These are phyloP conservation scores for Apostichopus californicus DNA, from an alignment of 35 echinoderm and acorn worm genomes.

Conservation along the genomic window DNA sequence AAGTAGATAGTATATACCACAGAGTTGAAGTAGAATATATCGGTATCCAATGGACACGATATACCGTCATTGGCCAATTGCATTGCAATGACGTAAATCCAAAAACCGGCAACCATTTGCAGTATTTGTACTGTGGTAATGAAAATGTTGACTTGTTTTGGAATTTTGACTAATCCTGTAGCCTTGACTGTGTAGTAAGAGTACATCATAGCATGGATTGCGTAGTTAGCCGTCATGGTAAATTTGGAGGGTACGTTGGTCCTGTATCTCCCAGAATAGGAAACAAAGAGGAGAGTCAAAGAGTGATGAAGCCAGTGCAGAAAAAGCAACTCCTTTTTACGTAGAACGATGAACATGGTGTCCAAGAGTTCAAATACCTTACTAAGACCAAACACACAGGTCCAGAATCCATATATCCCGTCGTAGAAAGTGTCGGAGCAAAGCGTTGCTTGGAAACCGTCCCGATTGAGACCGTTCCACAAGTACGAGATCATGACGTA, in stretches of 20 bases:
- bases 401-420: not conserved
- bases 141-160: constrained; percentile 17
- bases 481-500: not conserved
- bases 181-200: constrained; percentile 29
- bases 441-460: not conserved
- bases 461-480: not conserved
- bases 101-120: constrained; percentile 21
- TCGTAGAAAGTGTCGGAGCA: not conserved
- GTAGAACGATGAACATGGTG: not conserved
- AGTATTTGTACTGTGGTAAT: constrained; percentile 30
- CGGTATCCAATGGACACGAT: not conserved
- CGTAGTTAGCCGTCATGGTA: not conserved
- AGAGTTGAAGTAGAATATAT: constrained; percentile 3
- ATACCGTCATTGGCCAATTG: not conserved
- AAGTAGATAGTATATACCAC: constrained; percentile 29
- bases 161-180: not conserved
- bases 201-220: constrained; percentile 28
- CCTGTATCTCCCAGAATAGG: not conserved
- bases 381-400: not conserved
- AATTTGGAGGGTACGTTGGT: not conserved
- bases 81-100: not conserved
- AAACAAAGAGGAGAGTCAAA: not conserved
- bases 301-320: not conserved
- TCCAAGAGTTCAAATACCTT: not conserved
- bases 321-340: not conserved